These are phyloP conservation scores for Dicaeum eximium DNA, from an alignment of 2,113 vertebrate species.

Conservation along the genomic window DNA sequence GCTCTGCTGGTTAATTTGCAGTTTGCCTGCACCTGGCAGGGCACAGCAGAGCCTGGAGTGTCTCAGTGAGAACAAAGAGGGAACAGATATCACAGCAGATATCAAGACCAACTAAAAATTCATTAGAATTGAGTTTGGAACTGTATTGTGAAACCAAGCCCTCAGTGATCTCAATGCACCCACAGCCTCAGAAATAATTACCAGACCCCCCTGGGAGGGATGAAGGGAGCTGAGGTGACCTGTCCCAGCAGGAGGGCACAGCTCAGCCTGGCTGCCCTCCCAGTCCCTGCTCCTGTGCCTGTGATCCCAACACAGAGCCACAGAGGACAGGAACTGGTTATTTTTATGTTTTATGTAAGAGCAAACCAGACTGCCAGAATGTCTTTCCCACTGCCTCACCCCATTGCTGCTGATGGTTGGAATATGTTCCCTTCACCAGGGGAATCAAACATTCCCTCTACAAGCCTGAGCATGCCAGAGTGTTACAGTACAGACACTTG, in stretches of 20 bases:
- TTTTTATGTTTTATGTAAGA: not conserved
- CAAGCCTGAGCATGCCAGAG: not conserved
- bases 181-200: too few species aligned
- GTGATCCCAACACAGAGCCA: not conserved
- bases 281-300: not conserved
- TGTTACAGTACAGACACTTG: not conserved
- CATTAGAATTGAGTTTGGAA: not conserved
- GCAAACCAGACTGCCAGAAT: not conserved
- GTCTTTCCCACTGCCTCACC: not conserved
- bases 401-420: not conserved
- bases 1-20: not conserved
- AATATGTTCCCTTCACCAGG: not conserved
- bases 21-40: not conserved
- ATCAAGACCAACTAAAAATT: not conserved
- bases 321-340: not conserved
- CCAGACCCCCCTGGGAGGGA: not conserved
- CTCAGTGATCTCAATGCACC: fast-evolving
- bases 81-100: not conserved
- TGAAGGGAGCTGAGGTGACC: not conserved
- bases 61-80: not conserved
- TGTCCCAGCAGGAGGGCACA: not conserved
- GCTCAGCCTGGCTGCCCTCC: not conserved
- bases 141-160: not conserved
- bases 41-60: not conserved
- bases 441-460: not conserved